A percentile compares a stretch with the other conserved stretches of the same genome.
Evolutionary conservation across 2,888 invertebrate species (phyloP).

Genomic region (Melangyna quadrimaculata): DNA sequence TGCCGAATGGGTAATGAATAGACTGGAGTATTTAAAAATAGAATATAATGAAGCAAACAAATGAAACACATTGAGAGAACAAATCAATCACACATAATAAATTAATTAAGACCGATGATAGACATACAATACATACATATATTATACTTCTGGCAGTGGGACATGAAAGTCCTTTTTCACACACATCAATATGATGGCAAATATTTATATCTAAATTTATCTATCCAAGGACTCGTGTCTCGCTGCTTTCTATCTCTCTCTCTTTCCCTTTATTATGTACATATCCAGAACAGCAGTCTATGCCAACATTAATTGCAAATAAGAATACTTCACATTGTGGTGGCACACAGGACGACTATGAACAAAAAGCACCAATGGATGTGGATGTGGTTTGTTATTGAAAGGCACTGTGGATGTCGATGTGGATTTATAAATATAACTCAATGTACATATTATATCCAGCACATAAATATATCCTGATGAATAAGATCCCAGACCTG

Average conservation of each 20-base stretch:
- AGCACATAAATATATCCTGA: not conserved
- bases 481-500: constrained; percentile 48
- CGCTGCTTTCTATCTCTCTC: not conserved
- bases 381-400: not conserved
- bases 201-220: constrained; percentile 16
- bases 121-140: not conserved
- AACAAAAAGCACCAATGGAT: not conserved
- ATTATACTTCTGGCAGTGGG: too few species aligned
- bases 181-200: constrained; percentile 5
- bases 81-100: constrained; percentile 48
- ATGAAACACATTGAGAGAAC: not conserved
- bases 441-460: not conserved
- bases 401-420: not conserved
- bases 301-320: constrained; percentile 28
- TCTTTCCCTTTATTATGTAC: too few species aligned
- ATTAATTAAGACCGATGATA: constrained; percentile 50
- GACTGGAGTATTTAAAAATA: constrained; percentile 18
- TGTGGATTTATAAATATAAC: not conserved
- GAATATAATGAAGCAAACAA: not conserved
- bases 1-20: constrained; percentile 1
- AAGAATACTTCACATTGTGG: constrained; percentile 16
- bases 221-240: not conserved
- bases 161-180: not conserved
- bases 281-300: not conserved
- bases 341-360: not conserved